Base-by-base conservation (phyloP, 2,888 invertebrate genomes). In the Ornithoptera alexandrae region DNA sequence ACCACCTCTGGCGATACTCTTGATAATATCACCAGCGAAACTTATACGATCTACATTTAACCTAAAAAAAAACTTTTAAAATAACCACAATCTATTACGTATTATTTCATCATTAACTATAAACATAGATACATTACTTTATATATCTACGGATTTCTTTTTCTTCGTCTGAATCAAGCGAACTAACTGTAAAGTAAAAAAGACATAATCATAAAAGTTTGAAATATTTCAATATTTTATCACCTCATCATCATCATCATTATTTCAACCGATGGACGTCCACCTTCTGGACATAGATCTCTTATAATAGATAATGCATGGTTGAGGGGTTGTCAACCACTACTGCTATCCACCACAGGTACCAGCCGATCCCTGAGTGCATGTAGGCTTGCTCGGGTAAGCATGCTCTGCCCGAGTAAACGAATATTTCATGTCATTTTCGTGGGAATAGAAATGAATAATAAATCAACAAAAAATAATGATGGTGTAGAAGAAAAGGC, bases 1-100 rank as follows among this genome's bases (percentile, higher is more conserved):
- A 15, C 64, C 5, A 24, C 76, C 78, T 74, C 76, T 78, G 10
- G 86, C 87, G 15, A 92, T 87, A 5, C 68, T 72, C 70, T 74
- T 85, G 20, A 92, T 74, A 8, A 84, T 61, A 20, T 71, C 77
- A 2, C 91, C 92, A 5, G 88, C 88, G 72, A 89, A 91, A 74
- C 91, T 90, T 18, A 85, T 82, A 2, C 77, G 77, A 68, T 88
- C 90, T 1, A 78, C 76, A 67, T 87, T 77, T 0, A 74, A 63
- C 70, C 91, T 90, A 72, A 68, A 76, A 60, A 60, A 3, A 24
- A 58, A 22, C 12, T 58, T 57, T 12, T 20, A 2, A 22, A 24
- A 7, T 58, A 22, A 22, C 3, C 0, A 24, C 2, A 22, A n/a
- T 22, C 4, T 57, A 0, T 22, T n/a, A 58, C 3, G n/a, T 58